phyloP scores from a whole-genome alignment of 2,113 vertebrate species.

The Malurus alboscapulatus region DNA sequence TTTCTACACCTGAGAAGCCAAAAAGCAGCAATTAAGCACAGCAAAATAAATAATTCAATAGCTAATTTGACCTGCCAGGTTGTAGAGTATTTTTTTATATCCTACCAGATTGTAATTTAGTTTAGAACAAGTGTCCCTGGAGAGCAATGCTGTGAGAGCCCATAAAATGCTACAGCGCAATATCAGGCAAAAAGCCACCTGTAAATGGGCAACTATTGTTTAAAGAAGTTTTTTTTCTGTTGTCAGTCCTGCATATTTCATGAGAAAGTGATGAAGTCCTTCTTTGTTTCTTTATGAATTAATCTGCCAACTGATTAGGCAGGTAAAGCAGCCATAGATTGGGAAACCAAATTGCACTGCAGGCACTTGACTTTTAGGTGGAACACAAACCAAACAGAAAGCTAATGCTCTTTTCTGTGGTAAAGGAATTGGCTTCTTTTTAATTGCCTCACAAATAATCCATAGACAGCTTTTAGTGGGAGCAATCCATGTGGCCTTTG shows the following conservation, averaged over 20 bases:
- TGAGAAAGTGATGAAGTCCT: not conserved
- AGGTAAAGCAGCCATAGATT: slow-evolving; percentile 27
- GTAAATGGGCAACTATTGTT: slow-evolving; percentile 13
- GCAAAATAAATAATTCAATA: slow-evolving; percentile 68
- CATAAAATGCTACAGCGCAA: not conserved
- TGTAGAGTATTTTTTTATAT: slow-evolving; percentile 35
- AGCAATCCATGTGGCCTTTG: slow-evolving; percentile 8
- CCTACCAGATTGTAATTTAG: slow-evolving; percentile 35
- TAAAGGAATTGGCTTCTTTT: slow-evolving; percentile 32
- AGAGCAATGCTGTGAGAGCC: slow-evolving; percentile 12
- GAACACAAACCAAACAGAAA: slow-evolving; percentile 42
- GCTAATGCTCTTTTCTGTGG: not conserved
- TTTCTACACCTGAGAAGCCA: slow-evolving; percentile 40
- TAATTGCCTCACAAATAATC: slow-evolving; percentile 59
- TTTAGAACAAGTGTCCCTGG: slow-evolving; percentile 27
- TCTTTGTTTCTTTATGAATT: slow-evolving; percentile 32
- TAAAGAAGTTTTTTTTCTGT: not conserved
- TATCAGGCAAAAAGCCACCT: not conserved
- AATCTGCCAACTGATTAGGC: slow-evolving; percentile 21
- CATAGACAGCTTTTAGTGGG: slow-evolving; percentile 23
- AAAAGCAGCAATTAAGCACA: slow-evolving; percentile 59
- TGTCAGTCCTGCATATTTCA: slow-evolving; percentile 23
- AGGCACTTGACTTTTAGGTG: not conserved
- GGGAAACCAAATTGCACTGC: slow-evolving; percentile 16
- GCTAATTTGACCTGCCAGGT: slow-evolving; percentile 52